Conservation (phyloP, 2,113 vertebrate genomes). For the Aspiorhynchus laticeps region DNA sequence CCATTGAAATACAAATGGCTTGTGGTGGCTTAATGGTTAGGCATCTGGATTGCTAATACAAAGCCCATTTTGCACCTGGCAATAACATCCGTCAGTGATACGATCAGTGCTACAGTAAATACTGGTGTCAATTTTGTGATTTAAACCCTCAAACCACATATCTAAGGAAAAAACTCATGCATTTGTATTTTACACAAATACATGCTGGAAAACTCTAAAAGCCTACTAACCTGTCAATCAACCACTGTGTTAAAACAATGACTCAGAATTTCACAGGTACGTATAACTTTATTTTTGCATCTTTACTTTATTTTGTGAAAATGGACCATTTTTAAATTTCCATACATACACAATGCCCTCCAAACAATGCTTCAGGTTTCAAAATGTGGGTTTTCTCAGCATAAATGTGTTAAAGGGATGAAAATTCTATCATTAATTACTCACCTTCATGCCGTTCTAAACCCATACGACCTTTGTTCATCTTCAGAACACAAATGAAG, state of each 20-base stretch:
- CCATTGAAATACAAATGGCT: conserved; percentile 10
- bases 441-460: too few species aligned
- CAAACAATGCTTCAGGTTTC: not conserved
- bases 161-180: not conserved
- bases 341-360: not conserved
- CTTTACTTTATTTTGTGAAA: not conserved
- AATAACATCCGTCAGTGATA: not conserved
- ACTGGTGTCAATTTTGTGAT: not conserved
- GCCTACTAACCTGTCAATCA: not conserved
- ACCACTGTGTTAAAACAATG: not conserved
- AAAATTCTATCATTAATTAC: too few species aligned
- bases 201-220: not conserved
- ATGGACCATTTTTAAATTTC: not conserved
- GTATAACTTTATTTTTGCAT: not conserved
- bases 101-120: not conserved
- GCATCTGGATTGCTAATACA: conserved; percentile 17
- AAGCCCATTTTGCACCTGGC: not conserved
- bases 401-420: not conserved
- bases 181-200: not conserved
- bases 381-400: not conserved
- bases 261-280: not conserved
- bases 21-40: not conserved
- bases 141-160: not conserved
- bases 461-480: too few species aligned
- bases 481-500: too few species aligned